Evolutionary conservation across 2,113 vertebrate genomes (phyloP).

Genomic region (Passer domesticus): DNA sequence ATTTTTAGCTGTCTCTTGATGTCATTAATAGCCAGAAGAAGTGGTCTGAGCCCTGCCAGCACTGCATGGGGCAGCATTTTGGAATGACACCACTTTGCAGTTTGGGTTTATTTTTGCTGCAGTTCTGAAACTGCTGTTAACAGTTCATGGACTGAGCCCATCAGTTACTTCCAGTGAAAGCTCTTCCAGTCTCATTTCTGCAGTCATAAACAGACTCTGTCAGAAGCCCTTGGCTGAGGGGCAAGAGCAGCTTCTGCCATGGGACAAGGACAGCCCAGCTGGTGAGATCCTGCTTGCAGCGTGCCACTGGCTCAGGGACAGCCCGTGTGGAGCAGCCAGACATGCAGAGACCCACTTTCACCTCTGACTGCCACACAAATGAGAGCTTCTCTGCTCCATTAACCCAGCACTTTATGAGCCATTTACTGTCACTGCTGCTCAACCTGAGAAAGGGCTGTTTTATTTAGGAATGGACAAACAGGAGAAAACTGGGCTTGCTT

Average conservation of each 20-base stretch:
- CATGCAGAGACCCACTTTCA: background rate
- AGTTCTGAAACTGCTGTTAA: background rate
- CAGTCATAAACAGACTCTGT: background rate
- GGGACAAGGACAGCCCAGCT: background rate
- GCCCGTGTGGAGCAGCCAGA: background rate
- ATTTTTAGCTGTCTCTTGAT: conserved; percentile 12
- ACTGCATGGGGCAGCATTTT: background rate
- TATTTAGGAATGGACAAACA: background rate
- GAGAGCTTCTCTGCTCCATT: conserved; percentile 46
- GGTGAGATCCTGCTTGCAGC: background rate
- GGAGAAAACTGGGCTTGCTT: background rate
- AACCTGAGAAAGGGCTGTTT: background rate
- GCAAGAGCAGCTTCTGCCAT: background rate
- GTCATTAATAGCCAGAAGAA: background rate
- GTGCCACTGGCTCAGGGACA: background rate
- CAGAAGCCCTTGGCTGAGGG: background rate
- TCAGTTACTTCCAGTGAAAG: conserved; percentile 8
- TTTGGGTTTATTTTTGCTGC: background rate
- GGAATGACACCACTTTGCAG: background rate
- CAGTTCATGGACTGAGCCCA: background rate
- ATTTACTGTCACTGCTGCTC: conserved; percentile 12
- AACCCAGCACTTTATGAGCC: conserved; percentile 36
- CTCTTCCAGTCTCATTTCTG: background rate
- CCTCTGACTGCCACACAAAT: conserved; percentile 43
- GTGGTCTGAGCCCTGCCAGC: conserved; percentile 5